These are phyloP conservation scores for Peribatodes rhomboidaria DNA, from an alignment of 2,888 invertebrate species.

Conservation along the genomic window DNA sequence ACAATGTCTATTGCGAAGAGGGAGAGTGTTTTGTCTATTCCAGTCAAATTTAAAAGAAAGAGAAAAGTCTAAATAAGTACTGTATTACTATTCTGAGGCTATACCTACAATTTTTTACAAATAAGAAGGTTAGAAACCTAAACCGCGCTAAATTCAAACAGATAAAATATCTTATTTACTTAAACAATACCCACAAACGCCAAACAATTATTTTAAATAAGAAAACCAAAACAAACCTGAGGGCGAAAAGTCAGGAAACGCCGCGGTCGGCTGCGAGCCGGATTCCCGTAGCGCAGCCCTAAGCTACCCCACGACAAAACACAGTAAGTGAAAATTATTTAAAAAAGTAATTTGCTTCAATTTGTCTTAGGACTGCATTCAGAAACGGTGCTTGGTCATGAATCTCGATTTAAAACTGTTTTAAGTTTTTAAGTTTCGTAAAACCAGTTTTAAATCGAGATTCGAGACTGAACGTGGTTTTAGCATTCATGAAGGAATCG, in stretches of 20 bases:
- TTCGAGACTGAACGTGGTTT: too few species aligned
- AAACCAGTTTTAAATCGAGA: too few species aligned
- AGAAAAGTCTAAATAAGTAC: too few species aligned
- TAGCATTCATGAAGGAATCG: too few species aligned
- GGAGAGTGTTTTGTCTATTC: too few species aligned
- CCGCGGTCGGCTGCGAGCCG: constrained; percentile 51
- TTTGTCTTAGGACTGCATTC: too few species aligned
- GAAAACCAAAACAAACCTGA: constrained; percentile 60
- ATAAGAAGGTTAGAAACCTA: not conserved
- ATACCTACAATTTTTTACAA: not conserved
- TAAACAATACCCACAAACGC: constrained; percentile 29
- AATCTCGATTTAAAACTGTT: too few species aligned
- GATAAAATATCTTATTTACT: constrained; percentile 14
- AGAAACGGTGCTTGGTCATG: too few species aligned
- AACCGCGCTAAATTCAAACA: not conserved
- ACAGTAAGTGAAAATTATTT: not conserved
- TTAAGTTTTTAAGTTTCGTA: too few species aligned
- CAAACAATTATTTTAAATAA: constrained; percentile 53
- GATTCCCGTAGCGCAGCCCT: constrained; percentile 51
- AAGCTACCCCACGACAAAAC: not conserved
- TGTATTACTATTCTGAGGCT: too few species aligned
- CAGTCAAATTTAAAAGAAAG: too few species aligned
- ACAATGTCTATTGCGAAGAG: too few species aligned
- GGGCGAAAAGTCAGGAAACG: constrained; percentile 56
- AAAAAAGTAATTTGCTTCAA: not conserved